Conservation (phyloP, 2,888 invertebrate species). For the Brachypterus glaber region DNA sequence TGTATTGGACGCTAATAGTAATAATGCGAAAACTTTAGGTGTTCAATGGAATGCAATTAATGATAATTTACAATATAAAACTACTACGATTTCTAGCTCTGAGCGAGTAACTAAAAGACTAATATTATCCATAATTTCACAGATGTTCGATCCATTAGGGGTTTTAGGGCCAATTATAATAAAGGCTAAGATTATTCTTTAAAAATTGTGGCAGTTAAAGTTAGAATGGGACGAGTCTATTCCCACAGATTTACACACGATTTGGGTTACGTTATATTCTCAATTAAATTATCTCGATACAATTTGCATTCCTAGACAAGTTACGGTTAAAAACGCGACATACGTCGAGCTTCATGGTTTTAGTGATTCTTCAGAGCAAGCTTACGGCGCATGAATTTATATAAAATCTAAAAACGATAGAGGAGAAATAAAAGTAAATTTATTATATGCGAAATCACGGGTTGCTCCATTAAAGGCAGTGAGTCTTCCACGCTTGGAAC, state of each 20-base stretch:
- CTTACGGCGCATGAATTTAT: constrained; percentile 12
- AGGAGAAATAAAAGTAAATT: constrained; percentile 1
- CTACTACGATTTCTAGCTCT: not conserved
- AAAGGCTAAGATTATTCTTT: constrained; percentile 8
- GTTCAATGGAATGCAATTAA: too few species aligned
- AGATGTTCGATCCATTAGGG: constrained; percentile 17
- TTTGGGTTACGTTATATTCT: constrained; percentile 8
- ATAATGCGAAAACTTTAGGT: constrained; percentile 9
- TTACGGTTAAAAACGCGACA: constrained; percentile 4
- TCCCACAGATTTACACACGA: not conserved
- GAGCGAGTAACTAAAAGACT: constrained; percentile 9
- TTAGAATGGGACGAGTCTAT: constrained; percentile 10
- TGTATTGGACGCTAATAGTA: constrained; percentile 3
- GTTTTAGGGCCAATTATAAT: constrained; percentile 7
- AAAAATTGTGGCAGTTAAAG: constrained; percentile 12
- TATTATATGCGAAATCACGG: constrained; percentile 7
- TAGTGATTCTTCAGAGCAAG: constrained; percentile 3
- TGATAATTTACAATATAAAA: too few species aligned
- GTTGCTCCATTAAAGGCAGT: constrained; percentile 8
- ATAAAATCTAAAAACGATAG: not conserved
- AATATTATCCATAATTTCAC: constrained; percentile 13
- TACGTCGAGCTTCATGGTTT: constrained; percentile 1
- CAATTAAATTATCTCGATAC: constrained; percentile 8
- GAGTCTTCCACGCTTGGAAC: constrained; percentile 13
- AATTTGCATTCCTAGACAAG: constrained; percentile 8